Percentiles rank a stretch among this genome's conserved stretches.
Conservation (phyloP, 2,113 vertebrate species). For the Prunella fulvescens region DNA sequence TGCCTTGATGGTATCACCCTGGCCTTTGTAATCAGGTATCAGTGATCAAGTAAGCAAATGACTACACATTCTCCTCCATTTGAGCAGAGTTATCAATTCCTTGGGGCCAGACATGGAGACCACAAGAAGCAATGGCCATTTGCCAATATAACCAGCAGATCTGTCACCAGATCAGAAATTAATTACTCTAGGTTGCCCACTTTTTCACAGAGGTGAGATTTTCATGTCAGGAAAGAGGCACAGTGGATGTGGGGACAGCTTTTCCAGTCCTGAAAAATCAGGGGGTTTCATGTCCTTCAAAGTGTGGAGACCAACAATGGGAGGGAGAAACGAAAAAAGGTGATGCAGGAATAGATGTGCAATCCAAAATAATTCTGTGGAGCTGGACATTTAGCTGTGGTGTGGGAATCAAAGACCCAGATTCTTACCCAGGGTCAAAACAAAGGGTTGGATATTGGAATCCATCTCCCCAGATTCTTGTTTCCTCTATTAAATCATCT, state of each 20-base stretch:
- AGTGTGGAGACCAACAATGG: not conserved
- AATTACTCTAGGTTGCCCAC: not conserved
- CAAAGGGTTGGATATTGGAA: not conserved
- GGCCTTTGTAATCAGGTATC: not conserved
- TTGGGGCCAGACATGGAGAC: not conserved
- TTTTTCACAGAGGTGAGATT: not conserved
- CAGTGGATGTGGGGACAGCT: not conserved
- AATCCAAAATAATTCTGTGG: not conserved
- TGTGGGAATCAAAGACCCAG: not conserved
- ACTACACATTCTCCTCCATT: not conserved
- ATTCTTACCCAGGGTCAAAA: not conserved
- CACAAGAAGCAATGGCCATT: not conserved
- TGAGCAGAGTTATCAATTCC: not conserved
- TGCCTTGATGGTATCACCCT: not conserved
- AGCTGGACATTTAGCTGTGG: not conserved
- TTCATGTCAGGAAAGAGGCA: not conserved
- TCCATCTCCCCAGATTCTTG: not conserved
- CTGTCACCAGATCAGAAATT: not conserved
- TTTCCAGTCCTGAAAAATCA: not conserved
- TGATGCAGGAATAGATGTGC: not conserved
- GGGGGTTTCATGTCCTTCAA: not conserved
- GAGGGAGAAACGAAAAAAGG: not conserved
- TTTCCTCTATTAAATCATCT: not conserved
- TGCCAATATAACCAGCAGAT: not conserved
- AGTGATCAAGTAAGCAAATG: not conserved